Evolutionary conservation across 1,140 invertebrate species (phyloP).

Genomic region (Drosophila orosa): DNA sequence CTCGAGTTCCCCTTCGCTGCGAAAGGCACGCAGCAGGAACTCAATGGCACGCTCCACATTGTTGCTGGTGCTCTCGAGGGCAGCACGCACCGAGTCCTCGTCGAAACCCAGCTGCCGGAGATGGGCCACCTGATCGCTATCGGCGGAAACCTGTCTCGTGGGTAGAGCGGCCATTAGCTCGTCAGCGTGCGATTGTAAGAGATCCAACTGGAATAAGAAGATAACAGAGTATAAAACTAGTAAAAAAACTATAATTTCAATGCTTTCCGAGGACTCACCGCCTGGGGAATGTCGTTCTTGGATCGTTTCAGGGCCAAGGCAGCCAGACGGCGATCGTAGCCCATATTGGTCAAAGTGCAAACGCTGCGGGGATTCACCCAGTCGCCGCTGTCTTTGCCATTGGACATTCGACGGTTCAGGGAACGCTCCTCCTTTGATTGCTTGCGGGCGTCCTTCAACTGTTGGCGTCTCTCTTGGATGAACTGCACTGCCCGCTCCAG

Average conservation of each 20-base stretch:
- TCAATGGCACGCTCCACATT: slow-evolving; percentile 86
- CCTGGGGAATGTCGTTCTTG: slow-evolving; percentile 88
- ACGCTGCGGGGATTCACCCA: slow-evolving; percentile 84
- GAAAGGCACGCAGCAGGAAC: slow-evolving; percentile 81
- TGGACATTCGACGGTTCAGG: slow-evolving; percentile 76
- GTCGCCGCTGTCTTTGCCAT: slow-evolving; percentile 35
- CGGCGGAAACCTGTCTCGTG: not conserved
- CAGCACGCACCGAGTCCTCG: slow-evolving; percentile 85
- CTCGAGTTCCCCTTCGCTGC: slow-evolving; percentile 61
- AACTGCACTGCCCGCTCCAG: slow-evolving; percentile 87
- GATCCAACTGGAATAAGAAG: slow-evolving; percentile 55
- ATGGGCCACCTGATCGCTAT: slow-evolving; percentile 68
- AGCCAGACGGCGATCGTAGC: slow-evolving; percentile 86
- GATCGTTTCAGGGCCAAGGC: slow-evolving; percentile 86
- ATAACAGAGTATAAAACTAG: not conserved
- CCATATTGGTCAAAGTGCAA: slow-evolving; percentile 88
- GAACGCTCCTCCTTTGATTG: slow-evolving; percentile 85
- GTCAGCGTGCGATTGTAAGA: slow-evolving; percentile 52
- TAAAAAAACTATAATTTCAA: too few relatives aligned
- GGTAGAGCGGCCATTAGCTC: slow-evolving; percentile 48
- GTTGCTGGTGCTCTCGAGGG: slow-evolving; percentile 86
- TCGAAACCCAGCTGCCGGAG: slow-evolving; percentile 87
- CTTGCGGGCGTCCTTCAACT: slow-evolving; percentile 85
- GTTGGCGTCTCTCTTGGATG: slow-evolving; percentile 86
- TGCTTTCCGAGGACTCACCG: slow-evolving; percentile 84